These are phyloP conservation scores for Stenopsyche tienmushanensis DNA, from an alignment of 1,140 invertebrate species.

Conservation along the genomic window DNA sequence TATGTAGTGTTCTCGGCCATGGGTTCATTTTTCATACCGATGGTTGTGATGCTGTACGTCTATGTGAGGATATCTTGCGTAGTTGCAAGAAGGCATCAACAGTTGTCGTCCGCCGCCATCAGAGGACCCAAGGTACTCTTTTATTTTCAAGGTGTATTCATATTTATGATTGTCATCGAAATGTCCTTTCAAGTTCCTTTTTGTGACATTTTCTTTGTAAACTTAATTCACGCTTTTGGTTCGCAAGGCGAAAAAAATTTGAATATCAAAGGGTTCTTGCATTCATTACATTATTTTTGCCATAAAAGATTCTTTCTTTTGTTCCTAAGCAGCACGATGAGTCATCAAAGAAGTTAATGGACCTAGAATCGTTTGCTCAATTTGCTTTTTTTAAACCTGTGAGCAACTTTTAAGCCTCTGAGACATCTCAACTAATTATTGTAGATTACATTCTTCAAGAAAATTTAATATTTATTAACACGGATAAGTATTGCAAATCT, in stretches of 20 bases:
- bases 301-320: neutral
- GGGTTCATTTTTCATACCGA: conserved; percentile 90
- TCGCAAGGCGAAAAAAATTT: neutral
- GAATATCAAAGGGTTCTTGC: neutral
- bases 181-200: neutral
- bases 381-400: neutral
- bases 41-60: conserved; percentile 89
- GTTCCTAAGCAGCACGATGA: neutral
- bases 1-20: conserved; percentile 90
- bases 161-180: neutral
- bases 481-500: too few species aligned
- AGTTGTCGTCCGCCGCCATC: conserved; percentile 75
- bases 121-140: conserved; percentile 75
- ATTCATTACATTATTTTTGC: neutral
- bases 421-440: too few species aligned
- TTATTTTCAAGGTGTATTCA: too few species aligned
- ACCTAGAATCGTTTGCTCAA: neutral
- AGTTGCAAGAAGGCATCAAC: conserved; percentile 66
- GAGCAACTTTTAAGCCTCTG: too few species aligned
- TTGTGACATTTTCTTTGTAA: neutral
- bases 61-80: conserved; percentile 87
- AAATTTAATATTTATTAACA: too few species aligned
- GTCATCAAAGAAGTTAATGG: neutral
- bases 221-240: neutral
- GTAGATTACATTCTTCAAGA: too few species aligned